Conservation (phyloP, 1,140 invertebrate genomes). For the Teleogryllus occipitalis region DNA sequence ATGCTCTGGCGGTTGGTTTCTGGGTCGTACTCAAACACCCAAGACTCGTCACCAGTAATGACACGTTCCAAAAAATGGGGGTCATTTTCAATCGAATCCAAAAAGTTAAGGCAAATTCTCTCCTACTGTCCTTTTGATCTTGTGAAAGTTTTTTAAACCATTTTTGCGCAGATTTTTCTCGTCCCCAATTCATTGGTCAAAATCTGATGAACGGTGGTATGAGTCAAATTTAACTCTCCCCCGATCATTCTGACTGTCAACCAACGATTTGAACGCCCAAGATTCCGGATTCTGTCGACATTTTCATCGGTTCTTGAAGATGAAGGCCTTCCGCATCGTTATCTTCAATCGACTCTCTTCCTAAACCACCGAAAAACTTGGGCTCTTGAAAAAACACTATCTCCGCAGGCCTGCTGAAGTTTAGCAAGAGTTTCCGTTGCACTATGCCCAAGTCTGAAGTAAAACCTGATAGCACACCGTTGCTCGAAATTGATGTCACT, state of each 20-base stretch:
- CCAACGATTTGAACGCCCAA: slow-evolving; percentile 17
- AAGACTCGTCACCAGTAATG: slow-evolving; percentile 20
- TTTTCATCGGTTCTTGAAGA: slow-evolving; percentile 14
- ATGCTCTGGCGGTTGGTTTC: slow-evolving; percentile 20
- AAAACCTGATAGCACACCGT: slow-evolving; percentile 28
- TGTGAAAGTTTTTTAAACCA: slow-evolving; percentile 24
- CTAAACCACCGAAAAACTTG: slow-evolving; percentile 1
- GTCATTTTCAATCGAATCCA: slow-evolving; percentile 19
- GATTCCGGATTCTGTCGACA: slow-evolving; percentile 16
- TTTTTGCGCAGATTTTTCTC: slow-evolving; percentile 22
- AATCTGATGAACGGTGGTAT: slow-evolving; percentile 27
- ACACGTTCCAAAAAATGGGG: slow-evolving; percentile 19
- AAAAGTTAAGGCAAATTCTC: slow-evolving; percentile 8
- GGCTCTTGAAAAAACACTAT: too few species aligned
- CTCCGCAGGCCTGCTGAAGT: slow-evolving; percentile 11
- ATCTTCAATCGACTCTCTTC: slow-evolving; percentile 20
- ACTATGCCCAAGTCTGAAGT: slow-evolving; percentile 27
- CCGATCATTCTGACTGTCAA: slow-evolving; percentile 13
- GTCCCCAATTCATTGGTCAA: slow-evolving; percentile 26
- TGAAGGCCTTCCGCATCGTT: slow-evolving; percentile 13
- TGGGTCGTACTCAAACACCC: slow-evolving; percentile 19
- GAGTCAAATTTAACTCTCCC: slow-evolving; percentile 19
- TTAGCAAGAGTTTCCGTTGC: slow-evolving; percentile 26
- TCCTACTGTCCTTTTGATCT: slow-evolving; percentile 19
- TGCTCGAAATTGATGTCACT: slow-evolving; percentile 21